Base-by-base conservation (phyloP, 1,140 invertebrate species). In the Drosophila bipectinata region DNA sequence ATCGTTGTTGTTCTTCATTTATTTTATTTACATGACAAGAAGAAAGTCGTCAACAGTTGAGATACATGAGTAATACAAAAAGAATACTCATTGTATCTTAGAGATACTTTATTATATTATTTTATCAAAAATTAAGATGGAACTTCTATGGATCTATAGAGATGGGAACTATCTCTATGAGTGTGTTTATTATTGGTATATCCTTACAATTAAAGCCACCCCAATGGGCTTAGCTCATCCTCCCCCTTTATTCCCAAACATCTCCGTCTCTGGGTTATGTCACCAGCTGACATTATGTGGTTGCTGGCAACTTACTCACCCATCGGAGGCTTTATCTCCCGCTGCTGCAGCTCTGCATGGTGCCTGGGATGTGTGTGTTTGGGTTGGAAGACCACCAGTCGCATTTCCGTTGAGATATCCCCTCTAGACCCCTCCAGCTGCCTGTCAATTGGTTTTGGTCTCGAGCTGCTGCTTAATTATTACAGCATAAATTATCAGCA, bases 401-500 rank as follows among this genome's bases (percentile, higher is more conserved):
- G 37, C 63, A 68, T 69, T 68, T 48, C 63, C 52, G 66, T 68
- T 12, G 41, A 68, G 51, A 26, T 69, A 68, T 7, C 49, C 14
- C 28, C 48, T n/a, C 26, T 6, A 4, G n/a, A 24, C 26, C 41
- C 26, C 34, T 56, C 47, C 61, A 67, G 61, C 67, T 73, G 82
- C 41, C 58, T 85, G 81, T 80, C 77, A 80, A 67, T 83, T 66
- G 61, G 77, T n/a, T 30, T 51, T 24, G 62, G 53, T 47, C 57
- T 34, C 37, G 37, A 44, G 60, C 75, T 67, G 56, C 51, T 83
- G 75, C 83, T 87, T 87, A 88, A 88, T 87, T 87, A 87, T 87
- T 87, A 88, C 82, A 83, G 83, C 83, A 87, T 87, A 87, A 87
- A 88, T 88, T 87, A 87, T 87, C 83, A 51, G 78, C 69, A 73